Percentiles rank a stretch among this genome's conserved stretches.
Evolutionary conservation across 2,113 vertebrate genomes (phyloP).

Genomic region (Macquaria australasica): DNA sequence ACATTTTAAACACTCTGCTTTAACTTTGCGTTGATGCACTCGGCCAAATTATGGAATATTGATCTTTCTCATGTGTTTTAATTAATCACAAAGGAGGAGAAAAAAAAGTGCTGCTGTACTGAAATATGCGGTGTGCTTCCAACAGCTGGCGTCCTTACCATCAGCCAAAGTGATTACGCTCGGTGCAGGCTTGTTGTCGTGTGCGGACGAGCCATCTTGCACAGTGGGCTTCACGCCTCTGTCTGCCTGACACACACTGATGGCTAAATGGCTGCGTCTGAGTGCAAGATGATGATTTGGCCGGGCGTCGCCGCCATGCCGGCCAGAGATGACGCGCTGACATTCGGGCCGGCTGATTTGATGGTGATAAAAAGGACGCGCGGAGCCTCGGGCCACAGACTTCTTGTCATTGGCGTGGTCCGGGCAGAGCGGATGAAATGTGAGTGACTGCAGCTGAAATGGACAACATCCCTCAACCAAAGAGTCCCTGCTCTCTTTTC

Average conservation of each 20-base stretch:
- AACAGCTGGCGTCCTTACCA: conserved; percentile 60
- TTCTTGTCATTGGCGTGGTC: conserved; percentile 66
- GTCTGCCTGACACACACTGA: conserved; percentile 65
- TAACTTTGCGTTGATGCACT: conserved; percentile 34
- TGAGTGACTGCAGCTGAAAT: conserved; percentile 69
- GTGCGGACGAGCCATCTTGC: conserved; percentile 40
- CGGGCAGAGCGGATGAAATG: conserved; percentile 59
- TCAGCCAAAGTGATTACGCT: conserved; percentile 58
- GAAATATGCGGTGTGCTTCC: conserved; percentile 53
- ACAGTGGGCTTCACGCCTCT: conserved; percentile 54
- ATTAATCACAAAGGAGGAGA: conserved; percentile 65
- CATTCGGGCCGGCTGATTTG: conserved; percentile 73
- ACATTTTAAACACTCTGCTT: conserved; percentile 33
- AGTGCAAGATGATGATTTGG: conserved; percentile 70
- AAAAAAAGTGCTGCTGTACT: conserved; percentile 54
- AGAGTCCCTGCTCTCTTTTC: conserved; percentile 47
- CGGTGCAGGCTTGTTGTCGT: conserved; percentile 30
- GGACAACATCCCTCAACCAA: conserved; percentile 59
- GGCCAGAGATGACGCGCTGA: conserved; percentile 69
- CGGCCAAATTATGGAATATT: conserved; percentile 68
- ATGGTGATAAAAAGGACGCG: conserved; percentile 75
- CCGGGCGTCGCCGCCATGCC: conserved; percentile 60
- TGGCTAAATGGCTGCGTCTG: conserved; percentile 70
- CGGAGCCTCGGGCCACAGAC: conserved; percentile 62
- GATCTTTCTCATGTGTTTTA: conserved; percentile 72